These are phyloP conservation scores for Paratilapia polleni DNA, from an alignment of 2,113 vertebrate genomes.

Conservation along the genomic window DNA sequence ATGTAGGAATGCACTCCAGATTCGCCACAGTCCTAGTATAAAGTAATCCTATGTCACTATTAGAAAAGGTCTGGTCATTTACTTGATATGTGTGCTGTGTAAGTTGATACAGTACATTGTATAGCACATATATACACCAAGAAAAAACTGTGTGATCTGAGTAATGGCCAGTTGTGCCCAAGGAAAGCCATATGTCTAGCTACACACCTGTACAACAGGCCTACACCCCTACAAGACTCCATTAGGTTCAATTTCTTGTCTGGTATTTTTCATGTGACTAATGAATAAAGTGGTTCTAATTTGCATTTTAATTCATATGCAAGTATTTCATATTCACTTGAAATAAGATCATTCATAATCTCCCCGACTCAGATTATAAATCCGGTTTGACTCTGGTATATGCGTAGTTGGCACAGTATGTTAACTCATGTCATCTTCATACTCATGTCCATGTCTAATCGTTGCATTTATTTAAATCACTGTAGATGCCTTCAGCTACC, in stretches of 20 bases:
- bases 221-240: neutral
- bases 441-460: neutral
- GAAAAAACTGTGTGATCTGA: neutral
- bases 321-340: neutral
- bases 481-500: neutral
- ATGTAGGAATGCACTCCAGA: neutral
- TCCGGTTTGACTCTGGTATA: neutral
- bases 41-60: neutral
- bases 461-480: neutral
- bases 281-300: neutral
- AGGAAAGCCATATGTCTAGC: too few species aligned
- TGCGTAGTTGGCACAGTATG: neutral
- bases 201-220: neutral
- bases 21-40: neutral
- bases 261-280: neutral
- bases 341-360: neutral
- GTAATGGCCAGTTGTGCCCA: too few species aligned
- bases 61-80: neutral
- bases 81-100: too few species aligned
- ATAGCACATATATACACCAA: too few species aligned
- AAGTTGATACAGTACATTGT: too few species aligned
- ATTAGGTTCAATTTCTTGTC: neutral
- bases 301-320: conserved; percentile 1
- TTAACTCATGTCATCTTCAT: neutral
- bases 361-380: neutral